phyloP scores from a whole-genome alignment of 2,888 invertebrate species.

The Dynastes maya region DNA sequence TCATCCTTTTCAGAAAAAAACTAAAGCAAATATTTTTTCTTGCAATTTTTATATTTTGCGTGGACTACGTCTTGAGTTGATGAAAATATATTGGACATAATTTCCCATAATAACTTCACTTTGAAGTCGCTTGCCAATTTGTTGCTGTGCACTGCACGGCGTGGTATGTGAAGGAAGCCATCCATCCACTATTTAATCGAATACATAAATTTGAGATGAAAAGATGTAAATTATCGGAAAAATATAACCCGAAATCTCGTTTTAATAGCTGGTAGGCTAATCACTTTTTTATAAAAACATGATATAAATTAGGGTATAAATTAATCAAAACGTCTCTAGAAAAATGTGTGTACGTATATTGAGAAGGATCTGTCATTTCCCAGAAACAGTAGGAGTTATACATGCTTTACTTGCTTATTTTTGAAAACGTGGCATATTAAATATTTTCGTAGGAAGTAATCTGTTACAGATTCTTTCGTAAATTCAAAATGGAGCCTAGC shows the following conservation, averaged over 20 bases:
- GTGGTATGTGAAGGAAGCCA: not conserved
- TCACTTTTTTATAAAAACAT: not conserved
- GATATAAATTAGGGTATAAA: not conserved
- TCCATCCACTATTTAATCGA: slow-evolving; percentile 17
- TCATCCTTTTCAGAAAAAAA: not conserved
- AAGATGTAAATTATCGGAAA: not conserved
- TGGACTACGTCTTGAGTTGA: not conserved
- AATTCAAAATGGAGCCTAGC: too few species aligned
- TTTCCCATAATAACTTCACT: slow-evolving; percentile 24
- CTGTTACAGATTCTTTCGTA: too few species aligned
- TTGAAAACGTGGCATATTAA: too few species aligned
- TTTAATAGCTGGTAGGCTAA: not conserved
- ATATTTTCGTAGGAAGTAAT: too few species aligned
- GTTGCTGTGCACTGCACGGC: not conserved
- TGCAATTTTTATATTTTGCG: slow-evolving; percentile 7
- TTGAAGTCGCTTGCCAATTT: slow-evolving; percentile 38
- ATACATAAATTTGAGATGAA: not conserved
- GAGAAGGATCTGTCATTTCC: too few species aligned
- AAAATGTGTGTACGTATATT: too few species aligned
- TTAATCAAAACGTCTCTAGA: not conserved
- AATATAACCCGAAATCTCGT: not conserved
- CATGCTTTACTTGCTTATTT: too few species aligned
- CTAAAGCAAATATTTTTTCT: slow-evolving; percentile 11
- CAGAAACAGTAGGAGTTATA: too few species aligned
- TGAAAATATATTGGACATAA: slow-evolving; percentile 22